Percentiles rank a stretch among this genome's conserved stretches.
phyloP scores from a whole-genome alignment of 2,797 vertebrate species.

The Microcaecilia unicolor region DNA sequence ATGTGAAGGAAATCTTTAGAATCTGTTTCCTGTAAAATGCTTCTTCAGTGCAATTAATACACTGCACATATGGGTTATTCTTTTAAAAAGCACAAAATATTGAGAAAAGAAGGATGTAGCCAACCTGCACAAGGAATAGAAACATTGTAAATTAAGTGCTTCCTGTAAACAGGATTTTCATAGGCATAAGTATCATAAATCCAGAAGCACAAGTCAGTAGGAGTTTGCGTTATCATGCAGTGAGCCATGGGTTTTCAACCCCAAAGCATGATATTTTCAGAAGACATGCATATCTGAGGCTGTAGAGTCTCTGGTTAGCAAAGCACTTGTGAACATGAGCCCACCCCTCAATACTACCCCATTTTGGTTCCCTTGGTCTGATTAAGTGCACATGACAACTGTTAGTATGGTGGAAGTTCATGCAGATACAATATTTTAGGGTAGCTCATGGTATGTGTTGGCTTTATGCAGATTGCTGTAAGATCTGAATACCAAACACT shows the following conservation, averaged over 20 bases:
- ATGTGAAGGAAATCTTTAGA: too few species aligned
- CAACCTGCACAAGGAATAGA: too few species aligned
- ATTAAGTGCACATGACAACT: too few species aligned
- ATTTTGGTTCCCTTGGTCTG: slow-evolving; percentile 49
- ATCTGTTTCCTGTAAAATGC: too few species aligned
- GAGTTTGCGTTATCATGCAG: slow-evolving; percentile 12
- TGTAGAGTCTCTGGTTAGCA: slow-evolving; percentile 8
- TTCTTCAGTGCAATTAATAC: too few species aligned
- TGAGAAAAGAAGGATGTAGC: too few species aligned
- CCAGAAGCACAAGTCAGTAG: not conserved
- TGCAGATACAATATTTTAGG: slow-evolving; percentile 46
- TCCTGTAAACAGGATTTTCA: slow-evolving; percentile 41
- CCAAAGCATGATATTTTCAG: too few species aligned
- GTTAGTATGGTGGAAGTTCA: slow-evolving; percentile 49
- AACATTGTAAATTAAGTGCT: too few species aligned
- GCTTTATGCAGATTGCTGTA: slow-evolving; percentile 57
- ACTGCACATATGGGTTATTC: too few species aligned
- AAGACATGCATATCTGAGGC: slow-evolving; percentile 8
- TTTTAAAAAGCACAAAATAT: too few species aligned
- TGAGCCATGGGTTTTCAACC: slow-evolving; percentile 8
- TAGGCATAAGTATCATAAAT: slow-evolving; percentile 12
- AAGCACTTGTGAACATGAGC: slow-evolving; percentile 25
- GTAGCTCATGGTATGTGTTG: slow-evolving; percentile 47
- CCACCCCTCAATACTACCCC: slow-evolving; percentile 20
- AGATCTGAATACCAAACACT: slow-evolving; percentile 62